Evolutionary conservation across 2,888 invertebrate genomes (phyloP), one percentile per base, ranked within the genome.

Genomic region (Orthosia gracilis): DNA sequence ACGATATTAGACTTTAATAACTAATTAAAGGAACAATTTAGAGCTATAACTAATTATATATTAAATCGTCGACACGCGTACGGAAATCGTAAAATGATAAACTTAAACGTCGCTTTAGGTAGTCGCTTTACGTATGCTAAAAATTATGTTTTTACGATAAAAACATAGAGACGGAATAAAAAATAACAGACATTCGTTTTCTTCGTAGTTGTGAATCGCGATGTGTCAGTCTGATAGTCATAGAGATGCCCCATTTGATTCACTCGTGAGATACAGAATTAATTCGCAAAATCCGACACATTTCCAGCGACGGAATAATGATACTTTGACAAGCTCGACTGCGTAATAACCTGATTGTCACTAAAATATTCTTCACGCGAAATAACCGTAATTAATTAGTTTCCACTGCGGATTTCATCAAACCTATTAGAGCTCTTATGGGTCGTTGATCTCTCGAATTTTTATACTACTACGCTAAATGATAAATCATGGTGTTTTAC

Each of bases 401-500:
- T 50, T 45, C n/a, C 47, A 23, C 3, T 7, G n/a, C 58, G 50
- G 68, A 58, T 73, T 70, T 62, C 59, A 69, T 79, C 73, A 66
- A 52, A 57, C 49, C 61, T 61, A 71, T 64, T 74, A 63, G 31
- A 52, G 52, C 54, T 71, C 21, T 58, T 62, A 50, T 45, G 67
- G 78, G 83, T 84, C 78, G 73, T 80, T 74, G 80, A 85, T 59
- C 85, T 82, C 76, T 23, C 62, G 62, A 73, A 76, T 80, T 81
- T 81, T 71, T 85, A 70, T 78, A 77, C 64, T 69, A 76, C 64
- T 62, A 66, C 80, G 83, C 88, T 91, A 91, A 92, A 89, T 88
- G 84, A 86, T 81, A 91, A 85, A 90, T 90, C 90, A 89, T 91
- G 89, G 71, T 86, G 85, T 89, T 88, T 87, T 83, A 89, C 87